Percentiles rank a stretch among this genome's conserved stretches.
Evolutionary conservation across 2,113 vertebrate species (phyloP).

Genomic region (Narcine bancroftii): DNA sequence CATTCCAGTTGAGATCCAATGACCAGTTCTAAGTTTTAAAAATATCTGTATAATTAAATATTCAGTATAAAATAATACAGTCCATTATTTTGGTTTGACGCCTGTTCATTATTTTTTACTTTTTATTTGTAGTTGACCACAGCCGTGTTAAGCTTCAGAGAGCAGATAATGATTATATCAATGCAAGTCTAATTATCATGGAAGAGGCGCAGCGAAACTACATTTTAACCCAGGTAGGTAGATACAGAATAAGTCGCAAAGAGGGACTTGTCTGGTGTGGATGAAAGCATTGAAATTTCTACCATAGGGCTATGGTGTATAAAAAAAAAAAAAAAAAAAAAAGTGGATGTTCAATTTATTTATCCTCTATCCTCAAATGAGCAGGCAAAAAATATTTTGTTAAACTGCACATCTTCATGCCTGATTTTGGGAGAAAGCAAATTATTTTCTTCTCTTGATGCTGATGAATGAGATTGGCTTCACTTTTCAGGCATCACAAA

Average conservation of each 20-base stretch:
- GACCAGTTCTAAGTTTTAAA: neutral
- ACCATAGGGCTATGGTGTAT: neutral
- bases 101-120: constrained; percentile 37
- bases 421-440: neutral
- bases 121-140: constrained; percentile 76
- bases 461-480: neutral
- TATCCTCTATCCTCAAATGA: neutral
- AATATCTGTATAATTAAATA: neutral
- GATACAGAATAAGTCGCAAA: constrained; percentile 21
- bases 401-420: neutral
- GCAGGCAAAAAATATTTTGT: neutral
- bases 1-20: neutral
- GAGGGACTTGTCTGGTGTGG: neutral
- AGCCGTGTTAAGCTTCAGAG: constrained; percentile 88
- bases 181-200: constrained; percentile 80
- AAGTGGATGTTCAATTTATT: neutral
- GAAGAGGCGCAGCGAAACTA: constrained; percentile 86
- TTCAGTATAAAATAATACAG: neutral
- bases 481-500: neutral
- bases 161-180: constrained; percentile 91
- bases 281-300: neutral
- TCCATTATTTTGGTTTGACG: neutral
- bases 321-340: too few relatives aligned
- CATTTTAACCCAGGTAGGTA: constrained; percentile 86
- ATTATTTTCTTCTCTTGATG: neutral